Evolutionary conservation across 92 coral and sea anemone genomes (phyloP).

Genomic region (Scolanthus callimorphus): DNA sequence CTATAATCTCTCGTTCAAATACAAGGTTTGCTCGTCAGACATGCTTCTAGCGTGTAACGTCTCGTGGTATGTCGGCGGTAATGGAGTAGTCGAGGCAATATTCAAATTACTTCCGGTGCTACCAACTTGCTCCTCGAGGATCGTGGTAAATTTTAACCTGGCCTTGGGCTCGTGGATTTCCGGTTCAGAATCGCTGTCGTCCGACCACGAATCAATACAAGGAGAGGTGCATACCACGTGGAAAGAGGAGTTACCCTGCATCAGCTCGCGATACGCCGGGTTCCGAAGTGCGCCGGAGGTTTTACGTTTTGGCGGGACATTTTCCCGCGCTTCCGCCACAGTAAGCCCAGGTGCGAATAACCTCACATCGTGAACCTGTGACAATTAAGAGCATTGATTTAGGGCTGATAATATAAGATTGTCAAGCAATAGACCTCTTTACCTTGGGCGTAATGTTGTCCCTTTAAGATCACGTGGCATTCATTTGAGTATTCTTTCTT

Average conservation of each 20-base stretch:
- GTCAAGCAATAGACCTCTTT: too few species aligned
- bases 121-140: constrained; percentile 24
- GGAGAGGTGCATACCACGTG: constrained; percentile 52
- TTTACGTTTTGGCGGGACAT: constrained; percentile 9
- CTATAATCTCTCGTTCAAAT: too few species aligned
- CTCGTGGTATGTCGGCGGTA: constrained; percentile 36
- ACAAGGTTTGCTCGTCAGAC: neutral
- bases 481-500: too few species aligned
- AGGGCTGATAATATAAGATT: too few species aligned
- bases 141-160: constrained; percentile 26
- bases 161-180: constrained; percentile 35
- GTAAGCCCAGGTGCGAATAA: constrained; percentile 19
- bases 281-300: constrained; percentile 37
- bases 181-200: constrained; percentile 39
- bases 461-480: too few species aligned
- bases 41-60: constrained; percentile 11
- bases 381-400: neutral
- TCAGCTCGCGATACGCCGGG: constrained; percentile 38
- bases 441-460: too few species aligned
- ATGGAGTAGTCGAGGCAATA: constrained; percentile 8
- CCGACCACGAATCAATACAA: constrained; percentile 17
- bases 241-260: constrained; percentile 32
- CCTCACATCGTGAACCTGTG: constrained; percentile 22
- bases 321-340: constrained; percentile 4
- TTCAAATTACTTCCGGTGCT: constrained; percentile 31